phyloP scores from a whole-genome alignment of 2,797 vertebrate genomes.

The Tiaroga cobitis region DNA sequence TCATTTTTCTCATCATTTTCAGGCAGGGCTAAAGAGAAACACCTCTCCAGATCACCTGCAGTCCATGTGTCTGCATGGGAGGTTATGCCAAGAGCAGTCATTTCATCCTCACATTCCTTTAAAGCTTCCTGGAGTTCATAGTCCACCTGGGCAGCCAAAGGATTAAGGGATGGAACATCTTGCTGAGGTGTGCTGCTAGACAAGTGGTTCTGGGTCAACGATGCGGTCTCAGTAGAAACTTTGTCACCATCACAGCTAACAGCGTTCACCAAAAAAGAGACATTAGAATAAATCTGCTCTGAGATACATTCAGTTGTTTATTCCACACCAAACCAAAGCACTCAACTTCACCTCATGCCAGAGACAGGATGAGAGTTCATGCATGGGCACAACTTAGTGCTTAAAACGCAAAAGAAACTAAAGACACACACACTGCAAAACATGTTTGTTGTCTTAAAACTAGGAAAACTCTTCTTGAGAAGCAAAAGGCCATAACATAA shows the following conservation, averaged over 20 bases:
- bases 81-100: constrained; percentile 72
- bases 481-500: background rate
- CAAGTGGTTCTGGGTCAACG: constrained; percentile 32
- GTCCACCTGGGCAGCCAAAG: constrained; percentile 68
- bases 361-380: constrained; percentile 44
- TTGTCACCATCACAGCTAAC: constrained; percentile 68
- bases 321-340: constrained; percentile 64
- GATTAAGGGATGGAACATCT: constrained; percentile 53
- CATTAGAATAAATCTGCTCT: constrained; percentile 66
- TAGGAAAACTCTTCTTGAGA: background rate
- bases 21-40: constrained; percentile 37
- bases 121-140: constrained; percentile 77
- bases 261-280: constrained; percentile 63
- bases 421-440: constrained; percentile 12
- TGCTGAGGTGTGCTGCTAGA: constrained; percentile 58
- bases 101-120: constrained; percentile 80
- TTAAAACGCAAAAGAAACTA: constrained; percentile 37
- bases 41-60: constrained; percentile 46
- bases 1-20: constrained; percentile 53
- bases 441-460: background rate
- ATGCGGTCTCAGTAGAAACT: constrained; percentile 66
- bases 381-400: constrained; percentile 55
- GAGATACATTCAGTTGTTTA: constrained; percentile 66
- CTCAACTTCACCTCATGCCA: constrained; percentile 49
- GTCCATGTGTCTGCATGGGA: constrained; percentile 41